Percentiles rank a stretch among this genome's conserved stretches.
Conservation (phyloP, 2,113 vertebrate genomes). For the Hippocampus abdominalis region DNA sequence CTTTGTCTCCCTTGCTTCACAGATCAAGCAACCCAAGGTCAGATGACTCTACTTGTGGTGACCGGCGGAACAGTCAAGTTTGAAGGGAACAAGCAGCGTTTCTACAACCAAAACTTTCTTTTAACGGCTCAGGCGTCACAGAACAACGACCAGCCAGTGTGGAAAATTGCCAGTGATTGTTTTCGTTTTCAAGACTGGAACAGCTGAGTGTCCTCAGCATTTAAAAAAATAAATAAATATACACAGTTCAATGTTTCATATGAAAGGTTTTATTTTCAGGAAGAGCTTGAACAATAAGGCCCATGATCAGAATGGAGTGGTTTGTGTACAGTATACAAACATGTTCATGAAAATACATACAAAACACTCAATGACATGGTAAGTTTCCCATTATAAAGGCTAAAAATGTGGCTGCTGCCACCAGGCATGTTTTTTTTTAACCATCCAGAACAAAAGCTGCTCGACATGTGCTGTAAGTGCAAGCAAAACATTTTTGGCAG, state of each 20-base stretch:
- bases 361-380: conserved; percentile 40
- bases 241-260: conserved; percentile 20
- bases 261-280: conserved; percentile 62
- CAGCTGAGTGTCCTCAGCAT: conserved; percentile 63
- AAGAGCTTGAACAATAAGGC: conserved; percentile 44
- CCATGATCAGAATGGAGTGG: conserved; percentile 31
- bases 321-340: conserved; percentile 58
- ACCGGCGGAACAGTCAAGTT: conserved; percentile 91
- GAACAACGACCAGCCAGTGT: conserved; percentile 84
- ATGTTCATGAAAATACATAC: conserved; percentile 36
- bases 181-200: conserved; percentile 97
- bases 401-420: conserved; percentile 15
- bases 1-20: conserved; percentile 29
- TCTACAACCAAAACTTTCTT: conserved; percentile 96
- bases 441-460: conserved; percentile 37
- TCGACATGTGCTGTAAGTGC: conserved; percentile 11
- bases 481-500: conserved; percentile 23
- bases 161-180: conserved; percentile 97
- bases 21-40: conserved; percentile 94
- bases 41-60: conserved; percentile 90
- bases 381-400: conserved; percentile 10
- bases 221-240: neutral
- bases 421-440: conserved; percentile 13
- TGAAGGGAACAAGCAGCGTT: conserved; percentile 91
- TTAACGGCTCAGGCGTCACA: conserved; percentile 86